A percentile compares a stretch with the other conserved stretches of the same genome.
phyloP scores from a whole-genome alignment of 2,113 vertebrate genomes.

The Muntiacus reevesi region DNA sequence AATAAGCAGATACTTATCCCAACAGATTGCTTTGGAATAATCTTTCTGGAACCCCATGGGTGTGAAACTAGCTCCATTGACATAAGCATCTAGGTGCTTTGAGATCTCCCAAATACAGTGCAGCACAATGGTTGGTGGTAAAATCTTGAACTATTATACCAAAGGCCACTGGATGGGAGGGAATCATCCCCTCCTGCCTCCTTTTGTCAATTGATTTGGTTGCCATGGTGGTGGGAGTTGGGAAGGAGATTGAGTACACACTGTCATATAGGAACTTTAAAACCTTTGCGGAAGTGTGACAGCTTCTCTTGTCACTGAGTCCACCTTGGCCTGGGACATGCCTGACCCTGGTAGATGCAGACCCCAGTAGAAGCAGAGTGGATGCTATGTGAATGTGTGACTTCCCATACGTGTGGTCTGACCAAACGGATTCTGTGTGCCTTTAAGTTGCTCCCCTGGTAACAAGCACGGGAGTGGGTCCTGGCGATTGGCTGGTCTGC shows the following conservation, averaged over 20 bases:
- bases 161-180: background rate
- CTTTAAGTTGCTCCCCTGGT: background rate
- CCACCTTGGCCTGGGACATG: background rate
- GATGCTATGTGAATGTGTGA: background rate
- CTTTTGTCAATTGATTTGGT: background rate
- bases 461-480: background rate
- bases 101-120: background rate
- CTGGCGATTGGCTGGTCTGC: no score
- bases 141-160: background rate
- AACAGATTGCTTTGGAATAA: background rate
- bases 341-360: background rate
- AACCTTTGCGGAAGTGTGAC: background rate
- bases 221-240: background rate
- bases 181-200: background rate
- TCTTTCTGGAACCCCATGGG: background rate
- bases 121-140: no score
- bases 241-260: background rate
- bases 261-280: background rate
- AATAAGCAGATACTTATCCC: background rate
- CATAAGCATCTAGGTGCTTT: background rate
- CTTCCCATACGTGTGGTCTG: accelerated
- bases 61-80: background rate
- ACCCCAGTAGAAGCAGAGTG: background rate
- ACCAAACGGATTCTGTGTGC: background rate
- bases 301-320: background rate